Evolutionary conservation across 2,113 vertebrate genomes (phyloP).

Genomic region (Tichodroma muraria): DNA sequence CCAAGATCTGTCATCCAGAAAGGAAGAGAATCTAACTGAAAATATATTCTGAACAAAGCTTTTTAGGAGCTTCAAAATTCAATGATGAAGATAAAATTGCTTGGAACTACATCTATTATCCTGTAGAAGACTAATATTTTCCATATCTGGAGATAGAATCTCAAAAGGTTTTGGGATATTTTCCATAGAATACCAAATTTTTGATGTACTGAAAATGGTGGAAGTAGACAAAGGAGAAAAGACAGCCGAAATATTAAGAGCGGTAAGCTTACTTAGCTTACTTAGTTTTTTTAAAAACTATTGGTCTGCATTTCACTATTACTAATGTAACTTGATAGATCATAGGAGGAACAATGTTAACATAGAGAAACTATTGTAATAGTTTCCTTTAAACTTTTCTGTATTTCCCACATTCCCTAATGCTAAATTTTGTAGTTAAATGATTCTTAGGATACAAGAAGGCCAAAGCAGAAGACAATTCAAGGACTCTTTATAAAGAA

Average conservation of each 20-base stretch:
- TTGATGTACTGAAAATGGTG: not conserved
- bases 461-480: not conserved
- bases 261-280: not conserved
- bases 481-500: not conserved
- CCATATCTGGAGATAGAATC: not conserved
- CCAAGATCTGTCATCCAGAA: not conserved
- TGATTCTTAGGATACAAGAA: not conserved
- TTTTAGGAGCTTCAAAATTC: not conserved
- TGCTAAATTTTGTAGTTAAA: not conserved
- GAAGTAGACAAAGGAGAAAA: not conserved
- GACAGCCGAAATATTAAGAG: not conserved
- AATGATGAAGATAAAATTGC: not conserved
- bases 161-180: not conserved
- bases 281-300: not conserved
- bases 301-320: not conserved
- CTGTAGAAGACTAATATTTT: not conserved
- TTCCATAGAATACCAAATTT: not conserved
- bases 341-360: not conserved
- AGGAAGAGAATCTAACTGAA: not conserved
- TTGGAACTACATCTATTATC: not conserved
- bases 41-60: not conserved
- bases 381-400: not conserved
- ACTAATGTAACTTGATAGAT: not conserved
- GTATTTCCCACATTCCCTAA: not conserved
- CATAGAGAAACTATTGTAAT: not conserved